These are phyloP conservation scores for Haliclystus octoradiatus DNA, from an alignment of 30 jellyfish, hydroid and myxozoan species.

Conservation along the genomic window DNA sequence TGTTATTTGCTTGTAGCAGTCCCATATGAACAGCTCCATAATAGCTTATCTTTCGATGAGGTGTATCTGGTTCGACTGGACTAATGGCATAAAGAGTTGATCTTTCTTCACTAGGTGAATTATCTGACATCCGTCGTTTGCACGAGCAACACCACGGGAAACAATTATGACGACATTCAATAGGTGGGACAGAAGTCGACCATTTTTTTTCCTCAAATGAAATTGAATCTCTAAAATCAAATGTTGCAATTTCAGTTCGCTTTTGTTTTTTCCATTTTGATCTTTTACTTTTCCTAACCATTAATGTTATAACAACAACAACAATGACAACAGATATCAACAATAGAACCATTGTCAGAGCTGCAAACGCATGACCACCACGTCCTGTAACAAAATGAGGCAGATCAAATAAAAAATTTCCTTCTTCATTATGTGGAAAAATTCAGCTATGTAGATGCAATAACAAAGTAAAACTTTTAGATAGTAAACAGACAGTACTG, in stretches of 20 bases:
- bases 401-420: background rate
- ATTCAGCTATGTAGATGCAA: no score
- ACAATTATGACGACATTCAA: background rate
- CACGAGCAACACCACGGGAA: background rate
- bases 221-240: constrained; percentile 34
- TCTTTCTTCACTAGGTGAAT: constrained; percentile 1
- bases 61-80: constrained; percentile 22
- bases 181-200: background rate
- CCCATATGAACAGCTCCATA: constrained; percentile 50
- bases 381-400: background rate
- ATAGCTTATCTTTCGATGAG: constrained; percentile 41
- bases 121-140: background rate
- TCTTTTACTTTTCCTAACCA: background rate
- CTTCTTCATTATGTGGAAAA: background rate
- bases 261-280: constrained; percentile 1
- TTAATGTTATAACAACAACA: background rate
- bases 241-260: constrained; percentile 43
- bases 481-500: background rate
- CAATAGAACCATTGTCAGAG: background rate
- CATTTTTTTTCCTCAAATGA: background rate
- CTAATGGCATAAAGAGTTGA: background rate
- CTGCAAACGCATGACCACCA: background rate
- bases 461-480: background rate
- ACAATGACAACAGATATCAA: background rate
- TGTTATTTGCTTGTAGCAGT: constrained; percentile 21